A percentile compares a stretch with the other conserved stretches of the same genome.
These are phyloP conservation scores for Actenoides lindsayi DNA, from an alignment of 2,113 vertebrate genomes.

Conservation along the genomic window DNA sequence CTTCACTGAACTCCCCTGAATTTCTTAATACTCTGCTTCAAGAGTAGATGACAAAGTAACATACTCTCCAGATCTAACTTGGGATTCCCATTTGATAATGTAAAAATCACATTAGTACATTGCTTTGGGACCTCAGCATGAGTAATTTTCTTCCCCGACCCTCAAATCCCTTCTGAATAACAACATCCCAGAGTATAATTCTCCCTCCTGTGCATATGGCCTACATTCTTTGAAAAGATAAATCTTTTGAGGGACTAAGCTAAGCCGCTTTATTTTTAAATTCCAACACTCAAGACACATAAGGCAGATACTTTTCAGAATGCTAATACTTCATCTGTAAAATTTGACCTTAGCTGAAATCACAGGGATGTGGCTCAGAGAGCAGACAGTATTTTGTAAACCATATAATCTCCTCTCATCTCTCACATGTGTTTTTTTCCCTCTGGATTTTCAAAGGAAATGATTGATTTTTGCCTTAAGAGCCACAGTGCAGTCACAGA, in stretches of 20 bases:
- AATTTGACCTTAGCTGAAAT: slow-evolving; percentile 3
- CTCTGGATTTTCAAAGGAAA: neutral
- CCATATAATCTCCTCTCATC: neutral
- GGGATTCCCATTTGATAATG: neutral
- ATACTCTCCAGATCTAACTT: neutral
- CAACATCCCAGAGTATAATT: neutral
- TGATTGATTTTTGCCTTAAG: neutral
- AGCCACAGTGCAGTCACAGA: neutral
- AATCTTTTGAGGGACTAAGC: neutral
- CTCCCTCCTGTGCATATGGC: neutral
- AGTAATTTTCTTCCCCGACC: neutral
- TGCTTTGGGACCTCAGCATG: neutral
- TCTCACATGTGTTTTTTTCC: neutral
- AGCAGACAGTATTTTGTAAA: neutral
- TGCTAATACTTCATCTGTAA: neutral
- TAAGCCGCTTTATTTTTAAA: neutral
- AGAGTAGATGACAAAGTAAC: neutral
- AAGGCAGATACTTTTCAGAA: slow-evolving; percentile 17
- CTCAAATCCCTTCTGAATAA: neutral
- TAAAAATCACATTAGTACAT: neutral
- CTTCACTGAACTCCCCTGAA: neutral
- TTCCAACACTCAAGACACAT: neutral
- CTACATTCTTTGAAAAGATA: neutral
- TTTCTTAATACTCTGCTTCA: neutral
- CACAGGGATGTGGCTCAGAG: neutral